Base-by-base conservation (phyloP, 2,797 vertebrate species). In the Myotis daubentonii region DNA sequence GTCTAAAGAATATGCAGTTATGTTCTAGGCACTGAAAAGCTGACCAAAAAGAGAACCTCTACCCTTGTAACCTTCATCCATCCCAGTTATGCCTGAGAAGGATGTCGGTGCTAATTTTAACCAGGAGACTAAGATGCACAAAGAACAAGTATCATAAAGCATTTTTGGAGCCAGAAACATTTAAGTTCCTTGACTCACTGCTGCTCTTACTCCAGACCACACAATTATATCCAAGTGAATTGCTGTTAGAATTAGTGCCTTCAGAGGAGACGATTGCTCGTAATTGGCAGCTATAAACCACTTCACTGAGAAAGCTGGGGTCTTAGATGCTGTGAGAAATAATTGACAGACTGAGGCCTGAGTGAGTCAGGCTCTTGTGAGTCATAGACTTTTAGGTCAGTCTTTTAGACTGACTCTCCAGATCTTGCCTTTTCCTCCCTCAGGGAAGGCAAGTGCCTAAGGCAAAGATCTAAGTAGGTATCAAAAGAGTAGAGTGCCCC, bases 51-150 rank as follows among this genome's bases (percentile, higher is more conserved):
- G 71, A 79, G 75, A 92, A 92, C 38, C 49, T 81, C 65, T 65
- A 65, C 78, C 88, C 82, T 66, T n/a, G 51, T 65, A 91, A 75
- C 25, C 79, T 36, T 75, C 28, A 2, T 60, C 89, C 47, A 23
- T 65, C 81, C 87, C 81, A 55, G 80, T 65, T 17, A 25, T 33
- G 87, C 88, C 92, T 84, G 87, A 94, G 85, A 95, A 96, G 94
- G 94, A 86, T 80, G 30, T 22, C 89, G 89, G 33, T 75, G 81
- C 96, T 96, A 95, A 95, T 95, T 96, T 96, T 94, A 97, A 94
- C 80, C 33, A 28, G 62, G 66, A 95, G 81, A 86, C 57, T 25
- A 91, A 86, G 95, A 92, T 92, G 78, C 85, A 92, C 89, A 93
- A 85, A 93, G 90, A 83, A 89, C 79, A 81, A 92, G 74, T 65